Percentiles rank a stretch among this genome's conserved stretches.
Evolutionary conservation across 1,140 invertebrate species (phyloP).

Genomic region (Lepidurus packardi): DNA sequence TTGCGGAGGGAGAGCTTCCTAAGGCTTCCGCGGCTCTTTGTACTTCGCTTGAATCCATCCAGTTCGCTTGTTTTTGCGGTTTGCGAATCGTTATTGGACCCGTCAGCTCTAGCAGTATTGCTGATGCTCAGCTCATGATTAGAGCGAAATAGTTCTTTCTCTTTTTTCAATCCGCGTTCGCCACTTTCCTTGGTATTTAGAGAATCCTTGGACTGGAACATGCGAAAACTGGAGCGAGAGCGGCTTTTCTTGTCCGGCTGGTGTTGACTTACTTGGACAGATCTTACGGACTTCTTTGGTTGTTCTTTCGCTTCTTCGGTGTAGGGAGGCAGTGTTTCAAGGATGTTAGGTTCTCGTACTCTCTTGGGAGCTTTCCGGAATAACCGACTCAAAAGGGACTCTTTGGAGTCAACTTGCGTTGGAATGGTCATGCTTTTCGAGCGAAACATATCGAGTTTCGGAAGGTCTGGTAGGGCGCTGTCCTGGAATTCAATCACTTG

Average conservation of each 20-base stretch:
- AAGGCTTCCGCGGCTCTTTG: not conserved
- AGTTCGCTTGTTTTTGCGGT: not conserved
- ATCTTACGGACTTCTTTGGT: too few species aligned
- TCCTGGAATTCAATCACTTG: conserved; percentile 1
- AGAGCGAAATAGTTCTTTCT: not conserved
- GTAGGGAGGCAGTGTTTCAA: not conserved
- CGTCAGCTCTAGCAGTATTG: not conserved
- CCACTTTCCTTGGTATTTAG: not conserved
- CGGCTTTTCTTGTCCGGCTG: not conserved
- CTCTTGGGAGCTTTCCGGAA: not conserved
- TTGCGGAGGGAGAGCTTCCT: not conserved
- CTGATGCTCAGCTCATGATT: not conserved
- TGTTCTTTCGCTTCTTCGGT: not conserved
- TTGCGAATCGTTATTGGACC: not conserved
- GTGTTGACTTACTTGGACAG: not conserved
- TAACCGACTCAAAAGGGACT: not conserved
- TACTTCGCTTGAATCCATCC: not conserved
- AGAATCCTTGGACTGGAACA: conserved; percentile 18
- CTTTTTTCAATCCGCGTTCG: not conserved
- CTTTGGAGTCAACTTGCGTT: not conserved
- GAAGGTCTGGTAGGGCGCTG: not conserved
- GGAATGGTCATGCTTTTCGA: conserved; percentile 3
- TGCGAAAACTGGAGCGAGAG: not conserved
- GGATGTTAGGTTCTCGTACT: not conserved
- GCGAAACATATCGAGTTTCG: conserved; percentile 4